Evolutionary conservation across 2,888 invertebrate genomes (phyloP).

Genomic region (Drosophila paracracens): DNA sequence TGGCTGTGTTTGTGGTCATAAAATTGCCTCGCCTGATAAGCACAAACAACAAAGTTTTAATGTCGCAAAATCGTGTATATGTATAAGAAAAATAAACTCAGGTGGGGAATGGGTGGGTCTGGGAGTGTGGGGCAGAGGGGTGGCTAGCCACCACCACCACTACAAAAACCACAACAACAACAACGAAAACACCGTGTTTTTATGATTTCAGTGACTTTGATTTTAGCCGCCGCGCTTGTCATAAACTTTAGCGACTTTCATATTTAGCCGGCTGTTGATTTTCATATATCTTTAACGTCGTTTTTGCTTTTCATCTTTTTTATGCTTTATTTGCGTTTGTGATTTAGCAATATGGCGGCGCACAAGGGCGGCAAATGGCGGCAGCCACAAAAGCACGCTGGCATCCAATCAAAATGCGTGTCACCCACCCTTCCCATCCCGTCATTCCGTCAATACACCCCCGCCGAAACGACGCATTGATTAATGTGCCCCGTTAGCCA

Average conservation of each 20-base stretch:
- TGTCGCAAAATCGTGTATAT: constrained; percentile 75
- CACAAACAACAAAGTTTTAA: constrained; percentile 43
- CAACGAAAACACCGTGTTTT: constrained; percentile 49
- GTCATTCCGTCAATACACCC: constrained; percentile 8
- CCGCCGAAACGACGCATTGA: constrained; percentile 57
- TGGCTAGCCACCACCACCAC: neutral
- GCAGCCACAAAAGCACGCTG: constrained; percentile 57
- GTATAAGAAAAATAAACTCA: constrained; percentile 40
- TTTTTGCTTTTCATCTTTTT: constrained; percentile 29
- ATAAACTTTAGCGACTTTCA: constrained; percentile 73
- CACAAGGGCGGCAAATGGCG: constrained; percentile 55
- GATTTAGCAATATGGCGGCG: constrained; percentile 75
- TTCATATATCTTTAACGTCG: constrained; percentile 61
- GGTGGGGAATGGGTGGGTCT: neutral
- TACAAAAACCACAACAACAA: constrained; percentile 14
- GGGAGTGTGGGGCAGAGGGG: neutral
- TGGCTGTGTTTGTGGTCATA: constrained; percentile 47
- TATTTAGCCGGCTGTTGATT: constrained; percentile 76
- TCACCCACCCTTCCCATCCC: constrained; percentile 1
- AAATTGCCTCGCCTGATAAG: constrained; percentile 64
- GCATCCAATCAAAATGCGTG: constrained; percentile 66
- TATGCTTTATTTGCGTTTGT: constrained; percentile 75
- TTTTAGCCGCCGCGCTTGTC: constrained; percentile 78
- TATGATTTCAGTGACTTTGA: constrained; percentile 71
- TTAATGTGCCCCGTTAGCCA: constrained; percentile 58